Conservation (phyloP, 2,888 invertebrate genomes). For the Pherbina coryleti region DNA sequence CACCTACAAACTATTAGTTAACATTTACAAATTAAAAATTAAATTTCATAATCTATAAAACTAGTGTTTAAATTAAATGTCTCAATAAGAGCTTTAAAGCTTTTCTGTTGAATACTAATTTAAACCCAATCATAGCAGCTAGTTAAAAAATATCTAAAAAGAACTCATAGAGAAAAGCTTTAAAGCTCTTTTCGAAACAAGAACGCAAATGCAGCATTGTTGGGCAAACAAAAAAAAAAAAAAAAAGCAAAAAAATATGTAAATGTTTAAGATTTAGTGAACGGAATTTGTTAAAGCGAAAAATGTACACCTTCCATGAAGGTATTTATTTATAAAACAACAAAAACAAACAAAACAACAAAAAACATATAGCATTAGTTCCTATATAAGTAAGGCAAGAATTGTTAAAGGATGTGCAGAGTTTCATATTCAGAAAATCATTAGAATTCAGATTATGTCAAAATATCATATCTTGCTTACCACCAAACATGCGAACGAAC, state of each 20-base stretch:
- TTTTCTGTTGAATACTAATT: too few species aligned
- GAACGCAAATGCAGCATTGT: conserved; percentile 30
- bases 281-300: conserved; percentile 25
- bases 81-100: too few species aligned
- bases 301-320: conserved; percentile 50
- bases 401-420: conserved; percentile 49
- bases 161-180: too few species aligned
- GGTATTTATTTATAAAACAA: conserved; percentile 43
- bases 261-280: conserved; percentile 11
- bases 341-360: not conserved
- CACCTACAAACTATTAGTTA: too few species aligned
- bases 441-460: conserved; percentile 3
- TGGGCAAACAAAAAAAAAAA: conserved; percentile 12
- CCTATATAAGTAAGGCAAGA: conserved; percentile 24
- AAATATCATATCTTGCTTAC: not conserved
- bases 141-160: too few species aligned
- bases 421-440: conserved; percentile 25
- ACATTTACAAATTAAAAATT: too few species aligned
- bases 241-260: not conserved
- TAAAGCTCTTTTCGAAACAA: too few species aligned
- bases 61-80: too few species aligned
- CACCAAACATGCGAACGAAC: not conserved
- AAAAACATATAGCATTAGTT: not conserved
- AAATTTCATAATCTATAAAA: too few species aligned
- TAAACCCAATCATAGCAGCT: too few species aligned